Percentiles rank a stretch among this genome's conserved stretches.
These are phyloP conservation scores for Acanthosepion esculentum DNA, from an alignment of 2,888 invertebrate species.

Conservation along the genomic window DNA sequence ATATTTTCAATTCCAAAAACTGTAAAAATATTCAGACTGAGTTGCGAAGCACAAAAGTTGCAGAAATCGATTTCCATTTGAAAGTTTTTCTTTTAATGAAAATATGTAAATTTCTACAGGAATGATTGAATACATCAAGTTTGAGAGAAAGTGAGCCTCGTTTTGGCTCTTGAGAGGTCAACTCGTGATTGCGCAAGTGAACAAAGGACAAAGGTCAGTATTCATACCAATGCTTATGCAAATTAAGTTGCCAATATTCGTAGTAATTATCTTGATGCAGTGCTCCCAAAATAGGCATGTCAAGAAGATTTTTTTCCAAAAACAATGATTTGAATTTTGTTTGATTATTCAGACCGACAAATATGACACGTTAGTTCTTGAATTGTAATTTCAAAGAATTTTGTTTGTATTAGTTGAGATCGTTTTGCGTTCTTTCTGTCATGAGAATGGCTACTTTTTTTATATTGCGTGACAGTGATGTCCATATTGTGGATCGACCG, in stretches of 20 bases:
- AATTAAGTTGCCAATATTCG: neutral
- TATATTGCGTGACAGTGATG: too few species aligned
- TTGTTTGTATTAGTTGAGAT: neutral
- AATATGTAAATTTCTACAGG: neutral
- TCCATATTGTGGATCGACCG: too few species aligned
- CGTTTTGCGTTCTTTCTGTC: too few species aligned
- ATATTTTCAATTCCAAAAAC: neutral
- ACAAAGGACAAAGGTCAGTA: neutral
- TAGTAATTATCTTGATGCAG: neutral
- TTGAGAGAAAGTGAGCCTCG: neutral
- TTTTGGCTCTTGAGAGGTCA: neutral
- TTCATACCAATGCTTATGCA: conserved; percentile 1
- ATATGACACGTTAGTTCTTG: neutral
- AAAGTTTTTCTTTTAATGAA: neutral
- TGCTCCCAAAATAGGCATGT: conserved; percentile 5
- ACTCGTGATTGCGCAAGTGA: neutral
- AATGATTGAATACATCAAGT: neutral
- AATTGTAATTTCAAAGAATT: neutral
- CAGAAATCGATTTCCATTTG: neutral
- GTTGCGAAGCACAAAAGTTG: neutral
- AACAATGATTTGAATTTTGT: neutral
- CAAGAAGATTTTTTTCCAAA: neutral
- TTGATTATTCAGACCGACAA: neutral
- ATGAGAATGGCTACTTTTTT: too few species aligned
- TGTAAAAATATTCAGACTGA: neutral